A percentile compares a stretch with the other conserved stretches of the same genome.
phyloP scores from a whole-genome alignment of 2,888 invertebrate species.

The Lepeophtheirus nordmannii region DNA sequence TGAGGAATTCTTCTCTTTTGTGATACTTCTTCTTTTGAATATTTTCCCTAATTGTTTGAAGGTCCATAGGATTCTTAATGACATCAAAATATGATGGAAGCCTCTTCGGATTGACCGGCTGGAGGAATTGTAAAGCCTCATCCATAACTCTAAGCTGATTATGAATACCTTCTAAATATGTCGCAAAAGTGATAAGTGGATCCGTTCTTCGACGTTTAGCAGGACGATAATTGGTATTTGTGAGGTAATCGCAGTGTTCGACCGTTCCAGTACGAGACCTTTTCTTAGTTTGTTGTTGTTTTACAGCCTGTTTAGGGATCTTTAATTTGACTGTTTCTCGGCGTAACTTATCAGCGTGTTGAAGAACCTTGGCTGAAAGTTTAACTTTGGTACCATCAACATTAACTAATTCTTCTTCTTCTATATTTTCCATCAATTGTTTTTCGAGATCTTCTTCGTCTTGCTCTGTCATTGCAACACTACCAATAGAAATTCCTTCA shows the following conservation, averaged over 20 bases:
- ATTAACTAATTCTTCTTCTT: conserved; percentile 72
- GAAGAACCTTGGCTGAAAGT: conserved; percentile 57
- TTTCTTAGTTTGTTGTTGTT: conserved; percentile 37
- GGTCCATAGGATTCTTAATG: conserved; percentile 83
- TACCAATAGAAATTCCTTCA: conserved; percentile 41
- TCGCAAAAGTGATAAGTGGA: conserved; percentile 73
- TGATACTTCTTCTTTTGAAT: conserved; percentile 75
- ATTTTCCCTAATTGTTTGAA: conserved; percentile 85
- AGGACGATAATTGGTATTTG: conserved; percentile 52
- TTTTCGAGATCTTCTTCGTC: conserved; percentile 60
- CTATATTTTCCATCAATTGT: conserved; percentile 41
- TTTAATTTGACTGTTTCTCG: conserved; percentile 58
- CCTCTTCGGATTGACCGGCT: conserved; percentile 81
- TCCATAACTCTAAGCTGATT: conserved; percentile 82
- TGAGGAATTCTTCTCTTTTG: conserved; percentile 82
- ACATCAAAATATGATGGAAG: conserved; percentile 90
- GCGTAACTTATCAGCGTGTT: conserved; percentile 72
- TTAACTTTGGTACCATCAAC: conserved; percentile 89
- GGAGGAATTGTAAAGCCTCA: conserved; percentile 79
- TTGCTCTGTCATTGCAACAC: conserved; percentile 59
- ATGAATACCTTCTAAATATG: conserved; percentile 72
- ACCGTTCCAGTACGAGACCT: conserved; percentile 49
- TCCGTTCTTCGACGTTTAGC: conserved; percentile 84
- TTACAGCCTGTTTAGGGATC: conserved; percentile 55
- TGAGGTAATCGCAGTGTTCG: conserved; percentile 74